Evolutionary conservation across 2,888 invertebrate species (phyloP), one percentile per base, ranked within the genome.

Genomic region (Dolichopus griseipennis): DNA sequence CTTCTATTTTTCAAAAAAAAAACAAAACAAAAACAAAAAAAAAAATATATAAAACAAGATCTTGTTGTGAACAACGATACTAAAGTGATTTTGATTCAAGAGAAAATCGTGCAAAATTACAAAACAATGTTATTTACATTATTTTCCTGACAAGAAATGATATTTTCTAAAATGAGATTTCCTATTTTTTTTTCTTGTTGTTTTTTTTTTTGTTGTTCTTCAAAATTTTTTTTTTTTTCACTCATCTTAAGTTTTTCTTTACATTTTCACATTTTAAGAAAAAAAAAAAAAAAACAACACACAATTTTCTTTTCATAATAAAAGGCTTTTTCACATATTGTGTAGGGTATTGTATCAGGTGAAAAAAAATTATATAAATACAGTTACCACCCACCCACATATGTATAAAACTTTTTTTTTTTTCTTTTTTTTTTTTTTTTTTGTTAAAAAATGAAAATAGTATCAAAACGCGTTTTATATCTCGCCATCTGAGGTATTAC

Each of bases 31-130:
- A n/a, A 15, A 52, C 18, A 52, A 52, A 52, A 52, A 52, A 52
- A 7, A 52, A 52, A 52, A 41, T 6, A 41, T 15, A 41, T 4
- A 37, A 37, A 37, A 37, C 5, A 27, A 41, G 15, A 41, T 41
- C 27, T 27, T 27, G 5, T 27, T 27, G 27, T 27, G 27, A 27
- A 27, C 3, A 12, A 15, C 52, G 18, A 52, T 12, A 9, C 15
- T 18, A 15, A 52, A 52, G 18, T 52, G 52, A 52, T 52, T 52
- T 52, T 52, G 52, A 52, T 52, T 52, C 52, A 52, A 52, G 52
- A 52, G 52, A 52, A 52, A 52, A 52, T 52, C 52, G 52, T 52
- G 52, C 52, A 52, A 52, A 52, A 52, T 52, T 52, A 52, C 52
- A 52, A 52, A 52, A 52, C 52, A 52, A 52, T 52, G 52, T 52